A percentile compares a stretch with the other conserved stretches of the same genome.
These are phyloP conservation scores for Epinotia ramella DNA, from an alignment of 2,888 invertebrate genomes.

Conservation along the genomic window DNA sequence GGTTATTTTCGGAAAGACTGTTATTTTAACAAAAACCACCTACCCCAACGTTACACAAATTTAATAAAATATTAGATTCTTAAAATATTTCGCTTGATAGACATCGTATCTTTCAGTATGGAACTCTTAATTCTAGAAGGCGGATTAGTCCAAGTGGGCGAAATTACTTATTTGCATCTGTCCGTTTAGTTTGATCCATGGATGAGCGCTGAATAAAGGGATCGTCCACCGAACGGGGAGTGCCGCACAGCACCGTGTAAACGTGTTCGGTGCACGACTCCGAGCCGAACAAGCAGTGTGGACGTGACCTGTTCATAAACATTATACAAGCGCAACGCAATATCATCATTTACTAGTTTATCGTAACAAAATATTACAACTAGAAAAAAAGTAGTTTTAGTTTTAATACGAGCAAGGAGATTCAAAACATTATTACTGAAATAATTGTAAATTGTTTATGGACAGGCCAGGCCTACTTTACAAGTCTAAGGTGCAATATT, in stretches of 20 bases:
- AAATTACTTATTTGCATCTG: conserved; percentile 55
- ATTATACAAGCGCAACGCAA: neutral
- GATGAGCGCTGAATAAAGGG: conserved; percentile 14
- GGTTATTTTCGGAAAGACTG: neutral
- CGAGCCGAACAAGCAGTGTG: conserved; percentile 15
- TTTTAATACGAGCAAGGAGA: conserved; percentile 26
- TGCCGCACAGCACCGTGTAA: conserved; percentile 1
- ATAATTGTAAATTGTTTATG: conserved; percentile 20
- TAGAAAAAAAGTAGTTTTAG: neutral
- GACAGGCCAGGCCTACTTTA: conserved; percentile 24
- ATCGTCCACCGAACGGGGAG: conserved; percentile 15
- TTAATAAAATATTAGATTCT: conserved; percentile 41
- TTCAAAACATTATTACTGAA: conserved; percentile 14
- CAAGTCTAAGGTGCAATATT: conserved; percentile 18
- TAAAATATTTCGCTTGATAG: conserved; percentile 40
- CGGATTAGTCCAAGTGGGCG: conserved; percentile 77
- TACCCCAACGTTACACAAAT: conserved; percentile 29
- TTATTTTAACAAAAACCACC: conserved; percentile 20
- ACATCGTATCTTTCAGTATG: conserved; percentile 37
- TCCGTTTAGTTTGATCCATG: conserved; percentile 34
- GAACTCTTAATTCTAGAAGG: conserved; percentile 76
- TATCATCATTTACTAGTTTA: neutral
- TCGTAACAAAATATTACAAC: neutral
- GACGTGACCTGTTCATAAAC: conserved; percentile 22
- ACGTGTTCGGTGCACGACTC: conserved; percentile 12